These are phyloP conservation scores for Scleropages formosus DNA, from an alignment of 2,797 vertebrate genomes.

Conservation along the genomic window DNA sequence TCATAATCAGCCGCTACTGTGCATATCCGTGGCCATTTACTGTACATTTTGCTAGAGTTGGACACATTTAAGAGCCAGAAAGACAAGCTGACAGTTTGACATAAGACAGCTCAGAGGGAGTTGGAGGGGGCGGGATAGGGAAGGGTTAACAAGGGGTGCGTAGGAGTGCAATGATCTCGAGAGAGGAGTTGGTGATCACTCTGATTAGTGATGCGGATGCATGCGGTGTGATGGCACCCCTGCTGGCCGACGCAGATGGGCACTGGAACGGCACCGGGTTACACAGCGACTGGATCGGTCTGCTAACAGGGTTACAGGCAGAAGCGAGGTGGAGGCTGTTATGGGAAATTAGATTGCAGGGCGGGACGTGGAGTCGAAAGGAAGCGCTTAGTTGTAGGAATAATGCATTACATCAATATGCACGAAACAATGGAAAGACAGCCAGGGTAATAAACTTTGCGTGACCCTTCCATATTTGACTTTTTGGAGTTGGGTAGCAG, in stretches of 20 bases:
- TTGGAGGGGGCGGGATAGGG: neutral
- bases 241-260: neutral
- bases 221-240: slow-evolving; percentile 23
- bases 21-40: slow-evolving; percentile 8
- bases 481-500: neutral
- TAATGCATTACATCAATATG: slow-evolving; percentile 12
- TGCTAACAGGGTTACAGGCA: slow-evolving; percentile 2
- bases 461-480: slow-evolving; percentile 1
- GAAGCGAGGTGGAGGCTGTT: slow-evolving; percentile 13
- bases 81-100: slow-evolving; percentile 9
- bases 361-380: slow-evolving; percentile 9
- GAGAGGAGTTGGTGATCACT: slow-evolving; percentile 13
- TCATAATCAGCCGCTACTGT: slow-evolving; percentile 28
- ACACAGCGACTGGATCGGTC: slow-evolving; percentile 25
- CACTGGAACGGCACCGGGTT: neutral
- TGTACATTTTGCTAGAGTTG: slow-evolving; percentile 21
- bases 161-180: neutral
- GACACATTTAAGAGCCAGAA: neutral
- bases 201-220: neutral
- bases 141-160: neutral
- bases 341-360: slow-evolving; percentile 10
- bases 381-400: slow-evolving; percentile 6
- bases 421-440: neutral
- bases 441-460: neutral
- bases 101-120: neutral